Evolutionary conservation across 2,888 invertebrate species (phyloP).

Genomic region (Drosophila gaucha): DNA sequence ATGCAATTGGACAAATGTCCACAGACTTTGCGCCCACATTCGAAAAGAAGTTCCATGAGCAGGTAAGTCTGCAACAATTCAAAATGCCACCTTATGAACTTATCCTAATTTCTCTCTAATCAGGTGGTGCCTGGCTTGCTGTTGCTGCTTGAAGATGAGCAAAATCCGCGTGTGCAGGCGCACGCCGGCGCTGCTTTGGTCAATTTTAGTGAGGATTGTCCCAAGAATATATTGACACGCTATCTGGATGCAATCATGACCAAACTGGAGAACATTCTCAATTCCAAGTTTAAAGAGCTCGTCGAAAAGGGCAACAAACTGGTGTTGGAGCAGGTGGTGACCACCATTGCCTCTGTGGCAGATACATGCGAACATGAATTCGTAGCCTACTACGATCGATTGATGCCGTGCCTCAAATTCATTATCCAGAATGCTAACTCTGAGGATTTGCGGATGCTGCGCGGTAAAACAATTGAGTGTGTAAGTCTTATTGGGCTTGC

Average conservation of each 20-base stretch:
- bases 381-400: constrained; percentile 95
- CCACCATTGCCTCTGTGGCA: constrained; percentile 98
- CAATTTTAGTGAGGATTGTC: constrained; percentile 99
- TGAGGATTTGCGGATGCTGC: constrained; percentile 93
- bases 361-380: constrained; percentile 99
- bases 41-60: constrained; percentile 98
- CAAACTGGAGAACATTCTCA: constrained; percentile 95
- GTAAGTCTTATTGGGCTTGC: constrained; percentile 98
- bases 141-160: constrained; percentile 94
- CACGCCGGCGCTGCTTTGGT: constrained; percentile 97
- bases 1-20: constrained; percentile 99
- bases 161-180: constrained; percentile 95
- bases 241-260: constrained; percentile 96
- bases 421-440: constrained; percentile 97
- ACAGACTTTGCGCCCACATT: constrained; percentile 98
- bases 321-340: constrained; percentile 98
- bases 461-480: constrained; percentile 99
- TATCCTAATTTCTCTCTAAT: no score
- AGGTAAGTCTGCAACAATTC: constrained; percentile 80
- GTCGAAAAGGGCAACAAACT: constrained; percentile 97
- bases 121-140: constrained; percentile 95
- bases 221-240: constrained; percentile 95
- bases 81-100: neutral
- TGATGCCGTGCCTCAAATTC: constrained; percentile 97
- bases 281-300: constrained; percentile 96